Percentiles rank a stretch among this genome's conserved stretches.
These are phyloP conservation scores for Sebastes taczanowskii DNA, from an alignment of 2,797 vertebrate species.

Conservation along the genomic window DNA sequence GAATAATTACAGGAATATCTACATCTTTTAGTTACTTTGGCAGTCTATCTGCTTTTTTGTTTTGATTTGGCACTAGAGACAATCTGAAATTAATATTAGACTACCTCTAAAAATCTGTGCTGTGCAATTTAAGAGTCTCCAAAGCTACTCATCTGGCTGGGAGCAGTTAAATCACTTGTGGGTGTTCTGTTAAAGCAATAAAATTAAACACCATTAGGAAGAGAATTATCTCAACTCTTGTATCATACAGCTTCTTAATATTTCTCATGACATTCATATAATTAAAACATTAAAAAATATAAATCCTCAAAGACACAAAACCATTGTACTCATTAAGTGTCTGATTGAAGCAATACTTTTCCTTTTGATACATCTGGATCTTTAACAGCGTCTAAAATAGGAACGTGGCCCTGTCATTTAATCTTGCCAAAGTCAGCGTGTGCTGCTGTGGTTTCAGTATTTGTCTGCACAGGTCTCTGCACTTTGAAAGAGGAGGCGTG, in stretches of 20 bases:
- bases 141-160: conserved; percentile 3
- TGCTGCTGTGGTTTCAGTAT: not conserved
- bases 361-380: not conserved
- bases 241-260: not conserved
- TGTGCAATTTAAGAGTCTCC: not conserved
- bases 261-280: not conserved
- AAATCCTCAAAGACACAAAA: conserved; percentile 11
- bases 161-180: conserved; percentile 16
- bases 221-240: not conserved
- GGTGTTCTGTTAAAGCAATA: conserved; percentile 8
- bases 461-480: conserved; percentile 47
- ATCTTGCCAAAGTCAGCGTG: not conserved
- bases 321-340: not conserved
- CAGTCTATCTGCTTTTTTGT: not conserved
- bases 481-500: conserved; percentile 10
- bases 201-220: conserved; percentile 12
- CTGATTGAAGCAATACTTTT: not conserved
- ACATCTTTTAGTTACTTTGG: not conserved
- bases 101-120: not conserved
- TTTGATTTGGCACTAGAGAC: not conserved
- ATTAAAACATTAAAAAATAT: not conserved
- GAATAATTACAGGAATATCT: not conserved
- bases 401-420: not conserved
- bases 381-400: not conserved
- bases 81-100: not conserved